Conservation (phyloP, 2,113 vertebrate genomes). For the Cephalopterus ornatus region DNA sequence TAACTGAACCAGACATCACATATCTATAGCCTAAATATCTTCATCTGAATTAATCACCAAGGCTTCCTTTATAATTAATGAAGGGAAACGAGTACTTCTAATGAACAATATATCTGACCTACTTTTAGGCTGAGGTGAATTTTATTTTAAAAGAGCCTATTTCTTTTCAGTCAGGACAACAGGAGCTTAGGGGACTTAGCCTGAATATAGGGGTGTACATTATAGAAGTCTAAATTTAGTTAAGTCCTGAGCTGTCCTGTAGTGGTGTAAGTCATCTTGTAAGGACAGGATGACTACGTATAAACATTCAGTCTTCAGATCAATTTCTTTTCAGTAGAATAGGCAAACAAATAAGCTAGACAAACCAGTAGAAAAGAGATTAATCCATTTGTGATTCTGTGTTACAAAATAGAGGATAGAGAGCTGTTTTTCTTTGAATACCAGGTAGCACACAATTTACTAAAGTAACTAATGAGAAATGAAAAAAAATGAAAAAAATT, state of each 20-base stretch:
- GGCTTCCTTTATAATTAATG: slow-evolving; percentile 15
- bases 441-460: background rate
- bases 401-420: background rate
- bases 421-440: background rate
- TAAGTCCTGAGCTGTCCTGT: background rate
- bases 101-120: background rate
- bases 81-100: background rate
- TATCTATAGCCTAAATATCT: background rate
- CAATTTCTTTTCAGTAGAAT: background rate
- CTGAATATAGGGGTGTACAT: background rate
- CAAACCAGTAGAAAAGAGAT: background rate
- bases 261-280: background rate
- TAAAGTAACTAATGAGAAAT: background rate
- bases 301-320: background rate
- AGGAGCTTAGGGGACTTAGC: slow-evolving; percentile 23
- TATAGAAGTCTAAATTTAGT: slow-evolving; percentile 12
- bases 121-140: background rate
- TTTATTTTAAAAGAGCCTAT: slow-evolving; percentile 19
- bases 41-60: background rate
- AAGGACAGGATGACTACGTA: background rate
- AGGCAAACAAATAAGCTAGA: background rate
- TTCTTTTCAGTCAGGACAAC: background rate
- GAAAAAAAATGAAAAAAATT: no score
- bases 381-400: background rate
- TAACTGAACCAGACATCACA: background rate